Conservation (phyloP, 2,888 invertebrate species). For the Ferdinandea cuprea region DNA sequence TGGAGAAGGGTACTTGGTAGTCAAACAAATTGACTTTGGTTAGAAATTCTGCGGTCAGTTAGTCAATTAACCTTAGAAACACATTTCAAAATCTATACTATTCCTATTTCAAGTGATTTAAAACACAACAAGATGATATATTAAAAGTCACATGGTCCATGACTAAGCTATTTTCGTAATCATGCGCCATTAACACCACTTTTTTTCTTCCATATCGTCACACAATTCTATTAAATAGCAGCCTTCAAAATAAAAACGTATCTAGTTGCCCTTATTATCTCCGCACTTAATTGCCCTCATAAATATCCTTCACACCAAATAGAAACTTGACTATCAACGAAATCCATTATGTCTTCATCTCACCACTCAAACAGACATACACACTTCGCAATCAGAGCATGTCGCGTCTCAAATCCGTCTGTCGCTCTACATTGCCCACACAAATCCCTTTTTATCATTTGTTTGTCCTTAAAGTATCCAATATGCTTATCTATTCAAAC, state of each 20-base stretch:
- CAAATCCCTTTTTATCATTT: constrained; percentile 36
- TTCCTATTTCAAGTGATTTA: no score
- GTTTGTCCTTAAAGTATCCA: constrained; percentile 46
- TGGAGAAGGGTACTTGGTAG: no score
- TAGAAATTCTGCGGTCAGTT: no score
- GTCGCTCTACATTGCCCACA: no score
- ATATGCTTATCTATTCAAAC: constrained; percentile 22
- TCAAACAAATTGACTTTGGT: no score
- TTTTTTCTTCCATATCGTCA: no score
- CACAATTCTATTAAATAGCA: neutral
- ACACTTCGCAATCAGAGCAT: constrained; percentile 6
- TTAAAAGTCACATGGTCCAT: no score
- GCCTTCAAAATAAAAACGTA: neutral
- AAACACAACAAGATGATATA: no score
- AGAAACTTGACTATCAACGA: constrained; percentile 2
- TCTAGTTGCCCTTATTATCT: constrained; percentile 37
- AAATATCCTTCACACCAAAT: constrained; percentile 31
- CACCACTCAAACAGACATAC: constrained; percentile 20
- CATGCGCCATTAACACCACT: no score
- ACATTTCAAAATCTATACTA: no score
- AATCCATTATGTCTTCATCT: constrained; percentile 9
- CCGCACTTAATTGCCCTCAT: constrained; percentile 17
- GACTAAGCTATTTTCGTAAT: no score
- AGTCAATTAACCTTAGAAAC: no score
- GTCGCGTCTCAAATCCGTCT: constrained; percentile 26